A percentile compares a stretch with the other conserved stretches of the same genome.
Conservation (phyloP, 2,888 invertebrate species). For the Napeogenes inachia region DNA sequence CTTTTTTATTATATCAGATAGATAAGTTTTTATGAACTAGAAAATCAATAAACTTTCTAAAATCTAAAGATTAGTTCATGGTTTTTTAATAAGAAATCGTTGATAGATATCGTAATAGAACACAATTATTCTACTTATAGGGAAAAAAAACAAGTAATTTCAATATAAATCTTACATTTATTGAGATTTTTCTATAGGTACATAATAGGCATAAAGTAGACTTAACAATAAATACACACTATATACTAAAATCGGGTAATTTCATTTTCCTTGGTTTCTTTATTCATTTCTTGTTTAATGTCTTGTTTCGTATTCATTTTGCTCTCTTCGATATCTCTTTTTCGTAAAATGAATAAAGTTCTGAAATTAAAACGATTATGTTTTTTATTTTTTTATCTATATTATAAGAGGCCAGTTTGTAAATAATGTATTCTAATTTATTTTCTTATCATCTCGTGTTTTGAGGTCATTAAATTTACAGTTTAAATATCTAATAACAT, state of each 20-base stretch:
- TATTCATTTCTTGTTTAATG: constrained; percentile 5
- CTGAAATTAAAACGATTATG: constrained; percentile 42
- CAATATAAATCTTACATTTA: constrained; percentile 66
- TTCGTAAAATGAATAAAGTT: constrained; percentile 50
- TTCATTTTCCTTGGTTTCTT: constrained; percentile 58
- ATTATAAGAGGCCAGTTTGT: too few species aligned
- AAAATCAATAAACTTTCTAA: too few species aligned
- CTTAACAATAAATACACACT: constrained; percentile 45
- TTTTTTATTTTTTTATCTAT: neutral
- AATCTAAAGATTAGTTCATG: too few species aligned
- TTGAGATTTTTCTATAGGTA: constrained; percentile 63
- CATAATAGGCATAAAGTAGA: constrained; percentile 35
- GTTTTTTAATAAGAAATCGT: too few species aligned
- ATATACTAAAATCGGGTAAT: constrained; percentile 61
- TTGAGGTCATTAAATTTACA: too few species aligned
- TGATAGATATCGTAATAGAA: neutral
- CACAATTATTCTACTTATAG: neutral
- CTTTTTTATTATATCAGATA: too few species aligned
- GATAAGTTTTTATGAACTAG: too few species aligned
- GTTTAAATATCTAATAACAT: too few species aligned
- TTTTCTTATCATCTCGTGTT: too few species aligned
- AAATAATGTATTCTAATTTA: too few species aligned
- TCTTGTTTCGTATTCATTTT: neutral
- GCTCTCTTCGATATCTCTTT: constrained; percentile 42
- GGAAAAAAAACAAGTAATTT: constrained; percentile 23